These are phyloP conservation scores for Puma concolor DNA, from an alignment of 2,113 vertebrate genomes.

Conservation along the genomic window DNA sequence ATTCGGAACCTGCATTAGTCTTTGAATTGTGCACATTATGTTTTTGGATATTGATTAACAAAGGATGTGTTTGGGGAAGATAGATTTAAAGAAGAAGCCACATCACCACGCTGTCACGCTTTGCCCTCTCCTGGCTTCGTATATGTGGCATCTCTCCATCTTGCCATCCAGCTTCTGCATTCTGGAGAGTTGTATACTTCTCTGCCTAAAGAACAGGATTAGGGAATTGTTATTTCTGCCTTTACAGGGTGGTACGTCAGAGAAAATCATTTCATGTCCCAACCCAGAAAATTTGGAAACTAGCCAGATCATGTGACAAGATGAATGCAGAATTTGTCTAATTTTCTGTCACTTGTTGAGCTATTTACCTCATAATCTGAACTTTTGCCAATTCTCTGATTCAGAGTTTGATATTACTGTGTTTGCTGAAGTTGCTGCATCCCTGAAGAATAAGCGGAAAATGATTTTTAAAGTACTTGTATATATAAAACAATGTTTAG, in stretches of 20 bases:
- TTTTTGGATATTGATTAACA: not conserved
- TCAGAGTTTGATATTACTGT: not conserved
- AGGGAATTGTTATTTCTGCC: not conserved
- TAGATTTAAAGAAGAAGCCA: not conserved
- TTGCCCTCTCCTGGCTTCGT: not conserved
- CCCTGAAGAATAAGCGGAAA: slow-evolving; percentile 46
- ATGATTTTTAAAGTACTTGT: not conserved
- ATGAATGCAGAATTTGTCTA: not conserved
- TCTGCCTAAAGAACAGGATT: not conserved
- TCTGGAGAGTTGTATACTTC: not conserved
- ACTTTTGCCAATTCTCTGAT: slow-evolving; percentile 36
- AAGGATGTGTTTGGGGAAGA: not conserved
- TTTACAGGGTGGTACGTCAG: not conserved
- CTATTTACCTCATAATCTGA: slow-evolving; percentile 47
- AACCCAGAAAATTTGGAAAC: slow-evolving; percentile 13
- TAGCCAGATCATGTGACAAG: slow-evolving; percentile 15
- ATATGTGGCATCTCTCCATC: not conserved
- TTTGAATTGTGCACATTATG: not conserved
- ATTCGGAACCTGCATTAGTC: not conserved
- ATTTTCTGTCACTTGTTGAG: slow-evolving; percentile 39
- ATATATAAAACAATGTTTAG: not conserved
- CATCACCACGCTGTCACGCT: not conserved
- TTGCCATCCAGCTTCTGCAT: not conserved
- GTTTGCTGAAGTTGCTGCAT: slow-evolving; percentile 32
- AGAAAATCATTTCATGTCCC: not conserved